Percentiles rank a stretch among this genome's conserved stretches.
These are phyloP conservation scores for Eubucco bourcierii DNA, from an alignment of 2,113 vertebrate genomes.

Conservation along the genomic window DNA sequence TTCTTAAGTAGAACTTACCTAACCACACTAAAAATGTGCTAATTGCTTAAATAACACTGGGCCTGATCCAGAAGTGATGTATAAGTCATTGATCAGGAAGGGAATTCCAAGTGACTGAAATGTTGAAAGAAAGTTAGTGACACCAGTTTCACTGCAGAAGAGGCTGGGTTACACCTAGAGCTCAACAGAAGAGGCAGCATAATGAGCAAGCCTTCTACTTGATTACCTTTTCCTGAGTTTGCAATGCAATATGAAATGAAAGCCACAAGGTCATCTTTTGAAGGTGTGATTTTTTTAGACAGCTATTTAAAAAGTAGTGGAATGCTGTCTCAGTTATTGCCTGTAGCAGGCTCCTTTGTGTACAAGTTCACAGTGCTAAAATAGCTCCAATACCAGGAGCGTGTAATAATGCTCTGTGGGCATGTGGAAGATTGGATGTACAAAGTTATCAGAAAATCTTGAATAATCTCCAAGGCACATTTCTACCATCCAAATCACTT, in stretches of 20 bases:
- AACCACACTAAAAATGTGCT: neutral
- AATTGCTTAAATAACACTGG: neutral
- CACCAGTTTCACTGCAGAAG: neutral
- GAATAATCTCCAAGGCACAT: conserved; percentile 43
- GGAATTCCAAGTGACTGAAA: neutral
- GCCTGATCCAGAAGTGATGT: neutral
- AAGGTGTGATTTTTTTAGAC: neutral
- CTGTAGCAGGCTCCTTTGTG: neutral
- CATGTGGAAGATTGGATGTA: conserved; percentile 18
- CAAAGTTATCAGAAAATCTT: conserved; percentile 54
- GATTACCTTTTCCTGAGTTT: neutral
- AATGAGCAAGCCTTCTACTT: neutral
- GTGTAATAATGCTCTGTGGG: conserved; percentile 18
- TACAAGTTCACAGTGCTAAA: neutral
- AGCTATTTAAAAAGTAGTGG: neutral
- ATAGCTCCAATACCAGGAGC: neutral
- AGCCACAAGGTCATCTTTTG: neutral
- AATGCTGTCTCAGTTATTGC: neutral
- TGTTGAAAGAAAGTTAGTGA: neutral
- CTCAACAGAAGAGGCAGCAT: neutral
- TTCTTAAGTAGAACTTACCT: neutral
- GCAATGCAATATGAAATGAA: neutral
- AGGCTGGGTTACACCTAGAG: neutral
- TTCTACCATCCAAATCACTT: conserved; percentile 45
- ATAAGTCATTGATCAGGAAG: neutral